Percentiles rank a stretch among this genome's conserved stretches.
Conservation (phyloP, 2,113 vertebrate genomes). For the Holacanthus passer region DNA sequence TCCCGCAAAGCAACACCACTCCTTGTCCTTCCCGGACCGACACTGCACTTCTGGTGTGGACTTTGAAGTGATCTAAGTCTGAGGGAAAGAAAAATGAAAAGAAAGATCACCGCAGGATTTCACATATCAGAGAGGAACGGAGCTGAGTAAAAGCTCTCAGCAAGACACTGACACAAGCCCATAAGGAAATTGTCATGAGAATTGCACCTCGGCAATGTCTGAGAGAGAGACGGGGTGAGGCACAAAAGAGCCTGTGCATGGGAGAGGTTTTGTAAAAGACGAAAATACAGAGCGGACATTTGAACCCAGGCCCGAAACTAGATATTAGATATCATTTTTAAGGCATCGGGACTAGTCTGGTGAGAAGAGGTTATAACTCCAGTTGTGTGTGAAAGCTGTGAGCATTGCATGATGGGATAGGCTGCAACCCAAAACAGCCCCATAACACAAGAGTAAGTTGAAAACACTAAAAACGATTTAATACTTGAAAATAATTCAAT, state of each 20-base stretch:
- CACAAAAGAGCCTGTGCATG: background rate
- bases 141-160: constrained; percentile 57
- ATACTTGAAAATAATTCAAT: background rate
- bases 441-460: constrained; percentile 1
- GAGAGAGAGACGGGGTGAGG: constrained; percentile 12
- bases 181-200: constrained; percentile 55
- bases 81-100: constrained; percentile 12
- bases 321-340: constrained; percentile 13
- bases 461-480: background rate
- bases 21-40: constrained; percentile 96
- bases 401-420: background rate
- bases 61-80: constrained; percentile 92
- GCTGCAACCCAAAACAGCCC: background rate
- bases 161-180: constrained; percentile 50
- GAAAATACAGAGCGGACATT: background rate
- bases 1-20: constrained; percentile 95
- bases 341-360: background rate
- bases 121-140: constrained; percentile 48
- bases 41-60: constrained; percentile 89
- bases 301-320: constrained; percentile 2
- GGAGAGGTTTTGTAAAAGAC: background rate
- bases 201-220: constrained; percentile 24
- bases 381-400: background rate
- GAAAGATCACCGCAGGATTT: constrained; percentile 50
- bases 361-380: background rate